A percentile compares a stretch with the other conserved stretches of the same genome.
Evolutionary conservation across 2,797 vertebrate species (phyloP).

Genomic region (Anabacerthia variegaticeps): DNA sequence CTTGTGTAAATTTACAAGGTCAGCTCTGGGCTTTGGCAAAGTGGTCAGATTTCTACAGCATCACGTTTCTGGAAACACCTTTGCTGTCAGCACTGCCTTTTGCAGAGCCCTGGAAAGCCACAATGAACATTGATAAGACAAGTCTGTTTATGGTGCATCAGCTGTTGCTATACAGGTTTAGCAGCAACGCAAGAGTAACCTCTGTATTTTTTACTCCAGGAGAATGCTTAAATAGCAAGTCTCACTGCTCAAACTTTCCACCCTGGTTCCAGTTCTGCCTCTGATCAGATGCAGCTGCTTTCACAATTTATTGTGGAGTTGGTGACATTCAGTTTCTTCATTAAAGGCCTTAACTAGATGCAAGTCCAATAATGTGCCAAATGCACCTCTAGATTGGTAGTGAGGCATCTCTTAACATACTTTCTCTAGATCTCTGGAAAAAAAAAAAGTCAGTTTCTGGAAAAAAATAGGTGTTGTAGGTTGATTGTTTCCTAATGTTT

Average conservation of each 20-base stretch:
- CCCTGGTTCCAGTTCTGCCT: rapidly evolving
- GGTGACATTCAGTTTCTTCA: background rate
- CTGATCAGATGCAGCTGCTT: background rate
- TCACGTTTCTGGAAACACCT: background rate
- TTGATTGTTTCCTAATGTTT: background rate
- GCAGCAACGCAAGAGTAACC: background rate
- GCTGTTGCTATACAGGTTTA: background rate
- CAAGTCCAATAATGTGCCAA: background rate
- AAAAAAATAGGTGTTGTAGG: background rate
- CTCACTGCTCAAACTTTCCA: background rate
- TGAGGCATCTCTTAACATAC: background rate
- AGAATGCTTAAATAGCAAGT: background rate
- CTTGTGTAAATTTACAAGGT: background rate
- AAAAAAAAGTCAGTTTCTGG: background rate
- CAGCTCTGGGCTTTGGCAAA: background rate
- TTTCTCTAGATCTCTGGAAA: background rate
- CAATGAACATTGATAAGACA: background rate
- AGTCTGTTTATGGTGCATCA: background rate
- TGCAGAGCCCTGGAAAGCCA: background rate
- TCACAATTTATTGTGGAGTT: background rate
- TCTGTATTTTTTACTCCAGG: background rate
- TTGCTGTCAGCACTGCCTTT: background rate
- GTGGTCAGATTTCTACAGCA: background rate
- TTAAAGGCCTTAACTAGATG: background rate
- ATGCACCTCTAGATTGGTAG: background rate